phyloP scores from a whole-genome alignment of 2,113 vertebrate genomes.

The Nesoenas mayeri region DNA sequence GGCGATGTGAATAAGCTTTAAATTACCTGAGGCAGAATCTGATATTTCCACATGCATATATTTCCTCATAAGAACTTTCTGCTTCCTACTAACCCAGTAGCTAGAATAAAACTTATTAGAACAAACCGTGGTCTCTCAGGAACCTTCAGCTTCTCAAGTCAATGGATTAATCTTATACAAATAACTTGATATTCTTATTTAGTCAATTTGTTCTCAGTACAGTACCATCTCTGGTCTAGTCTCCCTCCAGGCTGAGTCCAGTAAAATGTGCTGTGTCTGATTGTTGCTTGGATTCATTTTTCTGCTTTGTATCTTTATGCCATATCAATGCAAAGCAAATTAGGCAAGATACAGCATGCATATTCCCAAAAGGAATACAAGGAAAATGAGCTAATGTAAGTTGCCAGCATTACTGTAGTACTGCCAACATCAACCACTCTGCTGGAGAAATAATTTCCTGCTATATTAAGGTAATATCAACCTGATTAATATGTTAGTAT shows the following conservation, averaged over 20 bases:
- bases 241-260: background rate
- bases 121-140: background rate
- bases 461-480: background rate
- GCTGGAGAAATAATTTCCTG: slow-evolving; percentile 16
- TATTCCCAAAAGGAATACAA: slow-evolving; percentile 52
- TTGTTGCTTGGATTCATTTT: slow-evolving; percentile 41
- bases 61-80: background rate
- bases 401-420: background rate
- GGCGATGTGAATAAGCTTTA: background rate
- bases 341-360: slow-evolving; percentile 23
- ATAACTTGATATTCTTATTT: slow-evolving; percentile 27
- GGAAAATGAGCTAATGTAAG: slow-evolving; percentile 17
- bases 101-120: slow-evolving; percentile 17
- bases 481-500: background rate
- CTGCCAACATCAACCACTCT: slow-evolving; percentile 30
- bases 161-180: slow-evolving; percentile 1
- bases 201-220: slow-evolving; percentile 14
- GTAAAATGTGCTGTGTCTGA: slow-evolving; percentile 15
- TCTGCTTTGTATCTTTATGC: slow-evolving; percentile 57
- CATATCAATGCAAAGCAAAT: slow-evolving; percentile 37
- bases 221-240: background rate
- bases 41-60: background rate
- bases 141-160: background rate
- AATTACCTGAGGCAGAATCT: background rate
- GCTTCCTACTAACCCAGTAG: background rate